These are phyloP conservation scores for Aphelocoma coerulescens DNA, from an alignment of 2,113 vertebrate genomes.

Conservation along the genomic window DNA sequence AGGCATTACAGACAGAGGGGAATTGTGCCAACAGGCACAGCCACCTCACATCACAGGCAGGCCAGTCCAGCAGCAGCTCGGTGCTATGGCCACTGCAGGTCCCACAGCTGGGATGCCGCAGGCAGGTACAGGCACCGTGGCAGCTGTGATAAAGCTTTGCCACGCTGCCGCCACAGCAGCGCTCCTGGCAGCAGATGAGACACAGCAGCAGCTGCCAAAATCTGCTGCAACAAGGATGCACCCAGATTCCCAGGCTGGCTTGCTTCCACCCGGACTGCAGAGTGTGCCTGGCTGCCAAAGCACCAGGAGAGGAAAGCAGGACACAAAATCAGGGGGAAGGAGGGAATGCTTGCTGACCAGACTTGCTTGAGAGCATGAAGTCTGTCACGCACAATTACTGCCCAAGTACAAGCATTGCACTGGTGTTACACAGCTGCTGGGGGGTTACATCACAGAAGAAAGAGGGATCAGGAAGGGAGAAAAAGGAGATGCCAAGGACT, in stretches of 20 bases:
- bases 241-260: not conserved
- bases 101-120: rapidly evolving
- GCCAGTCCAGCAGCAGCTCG: not conserved
- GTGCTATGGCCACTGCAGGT: rapidly evolving
- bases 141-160: rapidly evolving
- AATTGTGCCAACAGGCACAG: not conserved
- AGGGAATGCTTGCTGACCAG: not conserved
- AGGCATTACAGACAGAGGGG: not conserved
- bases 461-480: not conserved
- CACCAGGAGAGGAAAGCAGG: not conserved
- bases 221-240: conserved; percentile 9
- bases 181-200: not conserved
- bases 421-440: not conserved
- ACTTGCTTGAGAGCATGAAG: not conserved
- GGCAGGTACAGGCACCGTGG: rapidly evolving
- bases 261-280: not conserved
- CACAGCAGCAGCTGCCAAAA: not conserved
- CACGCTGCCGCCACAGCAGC: not conserved
- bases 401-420: not conserved
- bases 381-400: rapidly evolving
- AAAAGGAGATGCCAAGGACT: not conserved
- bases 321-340: not conserved
- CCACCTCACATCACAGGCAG: rapidly evolving
- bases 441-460: not conserved
- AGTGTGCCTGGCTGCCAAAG: not conserved